Conservation (phyloP, 1,140 invertebrate species). For the Drosophila parabipectinata region DNA sequence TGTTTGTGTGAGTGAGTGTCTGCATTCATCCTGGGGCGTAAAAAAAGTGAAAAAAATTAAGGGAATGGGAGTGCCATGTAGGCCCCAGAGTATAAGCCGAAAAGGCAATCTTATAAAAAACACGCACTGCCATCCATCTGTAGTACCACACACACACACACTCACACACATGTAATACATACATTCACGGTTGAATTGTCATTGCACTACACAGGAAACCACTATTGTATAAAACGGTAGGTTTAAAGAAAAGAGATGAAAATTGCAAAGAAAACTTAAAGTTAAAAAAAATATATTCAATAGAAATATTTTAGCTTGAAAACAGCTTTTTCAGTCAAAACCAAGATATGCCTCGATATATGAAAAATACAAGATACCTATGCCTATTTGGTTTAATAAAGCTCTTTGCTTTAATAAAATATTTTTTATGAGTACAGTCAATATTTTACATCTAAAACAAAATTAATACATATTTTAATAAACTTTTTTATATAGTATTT, state of each 20-base stretch:
- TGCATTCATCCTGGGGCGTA: constrained; percentile 12
- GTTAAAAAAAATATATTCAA: not conserved
- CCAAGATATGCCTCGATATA: no score
- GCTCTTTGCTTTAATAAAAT: no score
- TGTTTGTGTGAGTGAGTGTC: not conserved
- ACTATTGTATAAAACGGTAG: not conserved
- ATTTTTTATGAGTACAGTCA: no score
- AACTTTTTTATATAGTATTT: no score
- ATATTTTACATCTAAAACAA: no score
- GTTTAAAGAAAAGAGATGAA: not conserved
- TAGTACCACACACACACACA: constrained; percentile 12
- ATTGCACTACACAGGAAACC: constrained; percentile 30
- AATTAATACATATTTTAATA: no score
- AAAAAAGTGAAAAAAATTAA: constrained; percentile 3
- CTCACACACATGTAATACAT: not conserved
- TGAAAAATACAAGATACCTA: no score
- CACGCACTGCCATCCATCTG: constrained; percentile 47
- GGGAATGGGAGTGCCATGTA: constrained; percentile 18
- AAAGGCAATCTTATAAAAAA: constrained; percentile 52
- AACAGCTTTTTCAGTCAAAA: no score
- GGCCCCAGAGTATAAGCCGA: constrained; percentile 42
- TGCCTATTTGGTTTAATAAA: no score
- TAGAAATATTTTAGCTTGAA: no score
- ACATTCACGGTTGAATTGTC: constrained; percentile 16
- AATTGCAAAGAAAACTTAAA: not conserved